Base-by-base conservation (phyloP, 2,113 vertebrate species). In the Empidonax traillii region DNA sequence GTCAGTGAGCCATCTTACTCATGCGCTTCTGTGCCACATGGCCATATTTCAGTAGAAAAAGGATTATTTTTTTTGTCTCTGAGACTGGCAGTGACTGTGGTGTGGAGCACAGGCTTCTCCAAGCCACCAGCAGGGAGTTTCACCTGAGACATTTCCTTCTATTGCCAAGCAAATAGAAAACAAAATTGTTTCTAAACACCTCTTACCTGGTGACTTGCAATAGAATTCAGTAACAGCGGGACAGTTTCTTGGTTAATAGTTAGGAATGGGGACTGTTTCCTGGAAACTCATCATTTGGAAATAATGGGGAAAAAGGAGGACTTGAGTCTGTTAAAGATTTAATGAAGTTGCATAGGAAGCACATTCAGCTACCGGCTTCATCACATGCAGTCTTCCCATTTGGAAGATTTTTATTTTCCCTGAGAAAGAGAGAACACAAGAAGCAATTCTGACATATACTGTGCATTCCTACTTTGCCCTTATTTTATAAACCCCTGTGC, bases 21-120 rank as follows among this genome's bases (percentile, higher is more conserved):
- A 1, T 3, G 25, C 18, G 9, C 22, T 75, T 73, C 49, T 67
- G 44, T 77, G 56, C 35, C 35, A 55, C 31, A 31, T 44, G 31
- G 35, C 8, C 2, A 2, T 4, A 6, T 14, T 67, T 65, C 43
- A 67, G 55, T 39, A 58, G 20, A 84, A 35, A 77, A 46, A 19
- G 28, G 35, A 14, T 1, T 31, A 27, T 56, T 56, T 66, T n/a
- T n/a, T n/a, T n/a, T 58, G 35, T n/a, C 49, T 63, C 30, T 8
- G 17, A 74, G 43, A 11, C 35, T 39, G 35, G 16, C 0, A 9
- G 24, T 0, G 0, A 2, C 51, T 43, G 20, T 5, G 3, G 8
- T 12, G 24, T 75, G 27, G 31, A 81, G 24, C 35, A 7, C 2
- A 69, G 33, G 51, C 16, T 22, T 8, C 33, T 58, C 62, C 46